These are phyloP conservation scores for Gonocerus acuteangulatus DNA, from an alignment of 2,888 invertebrate species.

Conservation along the genomic window DNA sequence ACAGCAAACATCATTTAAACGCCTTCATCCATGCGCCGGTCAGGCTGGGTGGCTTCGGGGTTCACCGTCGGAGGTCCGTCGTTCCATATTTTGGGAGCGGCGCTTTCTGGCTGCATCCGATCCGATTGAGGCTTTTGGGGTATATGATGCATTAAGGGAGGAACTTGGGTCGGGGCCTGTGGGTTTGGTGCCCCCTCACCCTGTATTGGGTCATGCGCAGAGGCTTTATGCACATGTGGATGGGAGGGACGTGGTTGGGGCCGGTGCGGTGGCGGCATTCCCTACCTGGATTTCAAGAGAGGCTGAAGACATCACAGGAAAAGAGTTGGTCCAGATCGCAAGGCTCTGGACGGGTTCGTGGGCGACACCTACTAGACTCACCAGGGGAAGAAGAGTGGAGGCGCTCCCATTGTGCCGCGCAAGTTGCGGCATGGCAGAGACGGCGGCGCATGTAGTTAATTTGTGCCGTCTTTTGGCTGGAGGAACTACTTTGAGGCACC, in stretches of 20 bases:
- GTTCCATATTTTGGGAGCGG: constrained; percentile 4
- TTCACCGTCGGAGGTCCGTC: constrained; percentile 32
- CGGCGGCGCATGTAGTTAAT: background rate
- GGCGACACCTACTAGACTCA: background rate
- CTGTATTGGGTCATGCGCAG: too few relatives aligned
- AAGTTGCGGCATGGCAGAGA: background rate
- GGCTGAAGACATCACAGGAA: constrained; percentile 37
- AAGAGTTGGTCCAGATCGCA: constrained; percentile 41
- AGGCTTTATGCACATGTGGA: background rate
- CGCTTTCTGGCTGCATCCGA: background rate
- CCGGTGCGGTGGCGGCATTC: background rate
- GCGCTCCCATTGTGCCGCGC: constrained; percentile 4
- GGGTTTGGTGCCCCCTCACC: background rate
- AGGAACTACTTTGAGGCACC: background rate
- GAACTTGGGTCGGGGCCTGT: background rate
- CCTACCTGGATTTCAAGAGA: constrained; percentile 1
- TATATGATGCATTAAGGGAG: background rate
- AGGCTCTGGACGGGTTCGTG: background rate
- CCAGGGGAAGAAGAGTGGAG: background rate
- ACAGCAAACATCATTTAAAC: too few relatives aligned
- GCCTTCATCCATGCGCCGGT: constrained; percentile 41
- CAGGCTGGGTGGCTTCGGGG: constrained; percentile 39
- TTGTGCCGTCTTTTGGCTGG: background rate
- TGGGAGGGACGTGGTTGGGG: constrained; percentile 1
- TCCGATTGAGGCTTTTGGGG: background rate